phyloP scores from a whole-genome alignment of 2,113 vertebrate genomes.

The Regulus satrapa region DNA sequence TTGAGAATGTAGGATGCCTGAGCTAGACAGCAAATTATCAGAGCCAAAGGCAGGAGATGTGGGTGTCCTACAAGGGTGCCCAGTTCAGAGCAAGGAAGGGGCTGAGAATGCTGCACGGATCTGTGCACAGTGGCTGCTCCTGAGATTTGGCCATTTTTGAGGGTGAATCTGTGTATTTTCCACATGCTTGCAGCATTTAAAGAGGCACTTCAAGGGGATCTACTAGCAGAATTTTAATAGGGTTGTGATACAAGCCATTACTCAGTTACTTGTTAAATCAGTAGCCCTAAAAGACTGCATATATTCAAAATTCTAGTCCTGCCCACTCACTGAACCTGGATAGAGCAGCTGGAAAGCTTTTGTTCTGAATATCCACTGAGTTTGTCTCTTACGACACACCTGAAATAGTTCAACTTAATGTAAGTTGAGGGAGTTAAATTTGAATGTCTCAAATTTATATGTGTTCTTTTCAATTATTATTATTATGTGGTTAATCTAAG shows the following conservation, averaged over 20 bases:
- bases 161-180: neutral
- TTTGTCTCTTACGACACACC: neutral
- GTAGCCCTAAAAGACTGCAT: neutral
- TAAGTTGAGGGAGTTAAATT: constrained; percentile 20
- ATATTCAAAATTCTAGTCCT: neutral
- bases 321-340: neutral
- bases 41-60: neutral
- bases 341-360: constrained; percentile 10
- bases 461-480: neutral
- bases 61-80: neutral
- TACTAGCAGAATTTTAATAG: neutral
- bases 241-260: neutral
- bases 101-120: neutral
- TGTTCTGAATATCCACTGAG: constrained; percentile 23
- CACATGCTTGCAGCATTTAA: neutral
- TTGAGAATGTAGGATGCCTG: neutral
- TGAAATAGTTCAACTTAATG: constrained; percentile 51
- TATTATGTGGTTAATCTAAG: neutral
- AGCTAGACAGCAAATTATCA: neutral
- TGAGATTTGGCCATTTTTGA: neutral
- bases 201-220: constrained; percentile 36
- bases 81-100: neutral
- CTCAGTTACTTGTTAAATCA: neutral
- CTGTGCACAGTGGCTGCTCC: neutral
- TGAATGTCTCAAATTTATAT: neutral